phyloP scores from a whole-genome alignment of 2,113 vertebrate genomes.

The Lethenteron camtschaticum region DNA sequence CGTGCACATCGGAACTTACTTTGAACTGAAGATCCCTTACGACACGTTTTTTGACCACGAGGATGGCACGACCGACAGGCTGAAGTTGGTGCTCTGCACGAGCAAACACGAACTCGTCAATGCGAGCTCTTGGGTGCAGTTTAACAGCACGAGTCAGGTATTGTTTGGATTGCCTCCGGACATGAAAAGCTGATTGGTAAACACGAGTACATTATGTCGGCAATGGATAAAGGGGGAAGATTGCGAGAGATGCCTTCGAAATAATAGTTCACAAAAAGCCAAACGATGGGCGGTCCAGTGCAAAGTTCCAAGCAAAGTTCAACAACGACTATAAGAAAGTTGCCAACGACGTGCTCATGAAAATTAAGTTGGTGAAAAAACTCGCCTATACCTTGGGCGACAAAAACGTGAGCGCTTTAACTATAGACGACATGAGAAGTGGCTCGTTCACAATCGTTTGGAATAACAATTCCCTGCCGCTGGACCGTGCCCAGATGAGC shows the following conservation, averaged over 20 bases:
- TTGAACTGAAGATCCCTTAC: slow-evolving; percentile 70
- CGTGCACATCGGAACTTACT: slow-evolving; percentile 78
- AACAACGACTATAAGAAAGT: slow-evolving; percentile 42
- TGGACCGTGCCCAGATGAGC: slow-evolving; percentile 59
- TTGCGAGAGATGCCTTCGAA: slow-evolving; percentile 64
- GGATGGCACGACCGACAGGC: slow-evolving; percentile 71
- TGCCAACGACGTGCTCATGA: slow-evolving; percentile 47
- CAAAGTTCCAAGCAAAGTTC: slow-evolving; percentile 52
- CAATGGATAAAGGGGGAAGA: slow-evolving; percentile 70
- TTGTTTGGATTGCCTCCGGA: slow-evolving; percentile 51
- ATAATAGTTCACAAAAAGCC: slow-evolving; percentile 58
- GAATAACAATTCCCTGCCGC: slow-evolving; percentile 65
- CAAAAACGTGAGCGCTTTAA: slow-evolving; percentile 66
- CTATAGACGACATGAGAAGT: slow-evolving; percentile 42
- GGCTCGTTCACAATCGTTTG: slow-evolving; percentile 76
- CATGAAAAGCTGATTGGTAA: slow-evolving; percentile 41
- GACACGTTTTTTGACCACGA: slow-evolving; percentile 74
- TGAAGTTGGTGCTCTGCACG: slow-evolving; percentile 55
- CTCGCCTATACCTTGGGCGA: slow-evolving; percentile 60
- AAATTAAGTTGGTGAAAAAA: slow-evolving; percentile 68
- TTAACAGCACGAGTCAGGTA: slow-evolving; percentile 82
- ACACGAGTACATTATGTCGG: slow-evolving; percentile 75
- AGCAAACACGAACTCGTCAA: slow-evolving; percentile 41
- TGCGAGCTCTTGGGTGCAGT: slow-evolving; percentile 73
- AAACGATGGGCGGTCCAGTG: slow-evolving; percentile 38